Evolutionary conservation across 1,140 invertebrate genomes (phyloP).

Genomic region (Andricus grossulariae): DNA sequence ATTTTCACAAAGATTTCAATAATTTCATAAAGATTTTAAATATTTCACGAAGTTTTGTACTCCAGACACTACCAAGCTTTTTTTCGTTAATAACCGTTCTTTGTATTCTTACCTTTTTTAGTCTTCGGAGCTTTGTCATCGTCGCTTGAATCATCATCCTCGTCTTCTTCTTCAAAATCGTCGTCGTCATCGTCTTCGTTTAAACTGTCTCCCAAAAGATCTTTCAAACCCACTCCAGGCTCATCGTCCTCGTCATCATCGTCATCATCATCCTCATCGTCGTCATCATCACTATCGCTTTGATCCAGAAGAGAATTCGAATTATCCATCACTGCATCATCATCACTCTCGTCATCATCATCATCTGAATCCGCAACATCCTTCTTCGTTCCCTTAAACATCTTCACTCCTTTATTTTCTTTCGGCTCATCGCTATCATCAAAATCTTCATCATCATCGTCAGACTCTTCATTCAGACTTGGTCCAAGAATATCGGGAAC

Average conservation of each 20-base stretch:
- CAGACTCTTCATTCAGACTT: slow-evolving; percentile 45
- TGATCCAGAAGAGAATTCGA: neutral
- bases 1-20: too few relatives aligned
- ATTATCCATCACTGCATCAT: slow-evolving; percentile 29
- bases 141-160: slow-evolving; percentile 44
- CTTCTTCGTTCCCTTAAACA: slow-evolving; percentile 43
- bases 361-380: slow-evolving; percentile 14
- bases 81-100: too few relatives aligned
- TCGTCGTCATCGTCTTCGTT: slow-evolving; percentile 48
- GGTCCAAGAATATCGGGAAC: slow-evolving; percentile 38
- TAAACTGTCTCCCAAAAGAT: slow-evolving; percentile 36
- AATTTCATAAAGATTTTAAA: too few relatives aligned
- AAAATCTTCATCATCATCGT: slow-evolving; percentile 46
- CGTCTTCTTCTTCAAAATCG: slow-evolving; percentile 35
- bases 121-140: slow-evolving; percentile 37
- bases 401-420: slow-evolving; percentile 45
- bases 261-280: slow-evolving; percentile 32
- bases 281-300: slow-evolving; percentile 1
- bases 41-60: too few relatives aligned
- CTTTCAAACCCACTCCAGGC: slow-evolving; percentile 30
- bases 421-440: slow-evolving; percentile 30
- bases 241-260: slow-evolving; percentile 38
- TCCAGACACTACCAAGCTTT: too few relatives aligned
- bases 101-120: neutral
- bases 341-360: slow-evolving; percentile 29